Percentiles rank a stretch among this genome's conserved stretches.
These are phyloP conservation scores for Diplolepis rosae DNA, from an alignment of 2,888 invertebrate genomes.

Conservation along the genomic window DNA sequence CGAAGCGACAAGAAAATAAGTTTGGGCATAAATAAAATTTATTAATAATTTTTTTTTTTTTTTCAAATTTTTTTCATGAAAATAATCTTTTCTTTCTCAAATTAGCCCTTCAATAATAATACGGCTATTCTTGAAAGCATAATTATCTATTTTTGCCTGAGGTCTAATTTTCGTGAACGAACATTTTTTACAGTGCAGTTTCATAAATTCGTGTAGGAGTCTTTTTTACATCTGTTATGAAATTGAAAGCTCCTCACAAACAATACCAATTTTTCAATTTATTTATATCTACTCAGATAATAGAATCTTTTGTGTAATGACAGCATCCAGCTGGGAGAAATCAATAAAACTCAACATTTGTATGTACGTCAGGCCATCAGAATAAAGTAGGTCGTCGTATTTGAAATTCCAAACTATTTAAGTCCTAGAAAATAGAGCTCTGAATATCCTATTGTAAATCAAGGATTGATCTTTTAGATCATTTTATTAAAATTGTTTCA, in stretches of 20 bases:
- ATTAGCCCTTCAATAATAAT: no score
- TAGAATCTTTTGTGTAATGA: slow-evolving; percentile 15
- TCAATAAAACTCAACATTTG: slow-evolving; percentile 41
- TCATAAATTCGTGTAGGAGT: background rate
- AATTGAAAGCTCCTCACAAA: no score
- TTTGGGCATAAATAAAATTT: no score
- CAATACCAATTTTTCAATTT: background rate
- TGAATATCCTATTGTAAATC: slow-evolving; percentile 24
- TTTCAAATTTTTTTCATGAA: no score
- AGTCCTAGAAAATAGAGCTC: slow-evolving; percentile 10
- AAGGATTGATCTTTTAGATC: slow-evolving; percentile 12
- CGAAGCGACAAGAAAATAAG: no score
- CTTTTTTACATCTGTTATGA: no score
- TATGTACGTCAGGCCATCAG: slow-evolving; percentile 44
- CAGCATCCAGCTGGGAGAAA: slow-evolving; percentile 32
- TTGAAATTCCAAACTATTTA: slow-evolving; percentile 33
- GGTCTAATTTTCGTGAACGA: no score
- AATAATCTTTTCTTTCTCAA: no score
- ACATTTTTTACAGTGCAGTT: no score
- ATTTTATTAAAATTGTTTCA: slow-evolving; percentile 24
- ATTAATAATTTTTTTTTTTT: no score
- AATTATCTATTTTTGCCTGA: no score
- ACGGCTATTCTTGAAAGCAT: no score
- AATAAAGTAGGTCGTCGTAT: slow-evolving; percentile 47
- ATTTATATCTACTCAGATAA: background rate